Conservation (phyloP, 2,797 vertebrate genomes). For the Alauda arvensis region DNA sequence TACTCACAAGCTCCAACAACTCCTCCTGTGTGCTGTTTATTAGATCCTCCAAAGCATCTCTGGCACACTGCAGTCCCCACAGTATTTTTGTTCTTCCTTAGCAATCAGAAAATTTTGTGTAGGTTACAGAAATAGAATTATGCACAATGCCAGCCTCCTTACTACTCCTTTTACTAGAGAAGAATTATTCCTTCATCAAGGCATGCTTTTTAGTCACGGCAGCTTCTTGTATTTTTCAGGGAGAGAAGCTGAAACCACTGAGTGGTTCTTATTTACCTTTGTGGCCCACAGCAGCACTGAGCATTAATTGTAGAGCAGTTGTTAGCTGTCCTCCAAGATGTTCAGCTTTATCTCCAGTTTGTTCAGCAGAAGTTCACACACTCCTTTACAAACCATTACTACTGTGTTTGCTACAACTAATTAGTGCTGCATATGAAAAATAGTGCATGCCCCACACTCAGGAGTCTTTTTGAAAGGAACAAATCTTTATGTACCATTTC, state of each 20-base stretch:
- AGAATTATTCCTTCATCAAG: neutral
- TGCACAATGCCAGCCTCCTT: neutral
- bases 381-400: neutral
- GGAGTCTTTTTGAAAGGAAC: neutral
- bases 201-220: neutral
- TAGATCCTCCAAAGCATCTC: neutral
- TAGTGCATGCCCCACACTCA: neutral
- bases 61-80: neutral
- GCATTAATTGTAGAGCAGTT: neutral
- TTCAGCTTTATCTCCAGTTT: neutral
- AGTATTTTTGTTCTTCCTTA: neutral
- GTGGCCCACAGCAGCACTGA: neutral
- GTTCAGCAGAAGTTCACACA: neutral
- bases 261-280: neutral
- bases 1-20: neutral
- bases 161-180: neutral
- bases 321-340: neutral
- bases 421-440: neutral
- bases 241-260: neutral
- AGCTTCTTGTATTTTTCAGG: neutral
- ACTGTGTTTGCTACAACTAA: neutral
- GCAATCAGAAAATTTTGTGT: neutral
- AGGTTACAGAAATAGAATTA: neutral
- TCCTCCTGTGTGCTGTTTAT: neutral
- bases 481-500: neutral